Percentiles rank a stretch among this genome's conserved stretches.
phyloP scores from a whole-genome alignment of 2,797 vertebrate genomes.

The Mareca strepera region DNA sequence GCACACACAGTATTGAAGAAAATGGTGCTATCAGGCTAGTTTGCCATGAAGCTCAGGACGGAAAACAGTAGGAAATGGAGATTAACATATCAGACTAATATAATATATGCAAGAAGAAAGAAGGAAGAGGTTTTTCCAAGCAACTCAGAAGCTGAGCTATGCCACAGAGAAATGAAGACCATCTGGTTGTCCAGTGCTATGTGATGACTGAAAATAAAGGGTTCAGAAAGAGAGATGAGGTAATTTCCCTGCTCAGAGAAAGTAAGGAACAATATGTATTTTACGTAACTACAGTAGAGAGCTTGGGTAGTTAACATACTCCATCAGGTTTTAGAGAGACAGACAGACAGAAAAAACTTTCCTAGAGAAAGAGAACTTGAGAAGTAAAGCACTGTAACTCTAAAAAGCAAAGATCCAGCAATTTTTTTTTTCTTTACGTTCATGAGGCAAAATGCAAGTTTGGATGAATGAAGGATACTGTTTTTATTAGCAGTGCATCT shows the following conservation, averaged over 20 bases:
- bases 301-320: background rate
- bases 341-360: background rate
- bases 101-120: background rate
- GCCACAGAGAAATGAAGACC: background rate
- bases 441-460: background rate
- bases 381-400: background rate
- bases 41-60: background rate
- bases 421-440: background rate
- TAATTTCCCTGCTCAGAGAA: background rate
- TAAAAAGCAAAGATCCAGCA: background rate
- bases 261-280: background rate
- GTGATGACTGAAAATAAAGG: background rate
- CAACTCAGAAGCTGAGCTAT: background rate
- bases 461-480: background rate
- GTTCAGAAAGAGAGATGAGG: background rate
- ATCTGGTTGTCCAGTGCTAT: background rate
- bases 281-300: background rate
- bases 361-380: background rate
- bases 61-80: background rate
- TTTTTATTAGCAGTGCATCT: background rate
- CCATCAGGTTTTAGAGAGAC: background rate
- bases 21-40: background rate
- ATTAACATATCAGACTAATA: background rate
- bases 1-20: background rate
- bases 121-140: background rate